These are phyloP conservation scores for Antennarius maculatus DNA, from an alignment of 2,797 vertebrate species.

Conservation along the genomic window DNA sequence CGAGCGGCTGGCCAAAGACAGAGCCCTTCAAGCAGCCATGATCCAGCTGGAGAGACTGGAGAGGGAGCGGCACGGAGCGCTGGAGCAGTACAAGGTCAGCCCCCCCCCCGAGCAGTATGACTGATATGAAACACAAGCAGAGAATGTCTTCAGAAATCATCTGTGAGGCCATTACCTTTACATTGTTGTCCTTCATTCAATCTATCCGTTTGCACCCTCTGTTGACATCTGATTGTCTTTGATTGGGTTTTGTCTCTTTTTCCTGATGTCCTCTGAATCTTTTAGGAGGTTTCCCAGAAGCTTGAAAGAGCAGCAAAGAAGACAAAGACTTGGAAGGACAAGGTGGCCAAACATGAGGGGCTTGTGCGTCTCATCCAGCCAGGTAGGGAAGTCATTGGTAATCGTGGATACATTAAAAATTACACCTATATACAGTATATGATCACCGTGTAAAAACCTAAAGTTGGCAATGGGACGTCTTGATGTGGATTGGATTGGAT, in stretches of 20 bases:
- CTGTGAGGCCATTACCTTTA: not conserved
- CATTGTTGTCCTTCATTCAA: no score
- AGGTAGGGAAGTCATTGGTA: constrained; percentile 73
- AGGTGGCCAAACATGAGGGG: constrained; percentile 92
- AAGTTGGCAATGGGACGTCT: not conserved
- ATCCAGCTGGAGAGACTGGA: constrained; percentile 88
- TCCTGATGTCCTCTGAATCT: constrained; percentile 3
- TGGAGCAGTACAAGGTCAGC: constrained; percentile 90
- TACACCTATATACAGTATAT: not conserved
- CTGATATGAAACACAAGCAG: not conserved
- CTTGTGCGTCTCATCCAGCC: constrained; percentile 93
- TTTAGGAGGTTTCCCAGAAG: constrained; percentile 89
- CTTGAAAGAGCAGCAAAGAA: constrained; percentile 87
- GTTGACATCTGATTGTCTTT: no score
- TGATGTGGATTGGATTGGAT: not conserved
- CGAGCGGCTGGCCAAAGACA: constrained; percentile 85
- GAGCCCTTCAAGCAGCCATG: constrained; percentile 87
- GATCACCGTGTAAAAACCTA: not conserved
- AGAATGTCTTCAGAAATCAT: not conserved
- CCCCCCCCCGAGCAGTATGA: not conserved
- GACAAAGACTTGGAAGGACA: constrained; percentile 94
- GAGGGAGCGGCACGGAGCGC: constrained; percentile 84
- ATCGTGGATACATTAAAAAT: not conserved
- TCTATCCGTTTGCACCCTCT: no score
- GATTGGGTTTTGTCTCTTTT: not conserved